Percentiles rank a stretch among this genome's conserved stretches.
Conservation (phyloP, 2,113 vertebrate genomes). For the Pardalotus punctatus region DNA sequence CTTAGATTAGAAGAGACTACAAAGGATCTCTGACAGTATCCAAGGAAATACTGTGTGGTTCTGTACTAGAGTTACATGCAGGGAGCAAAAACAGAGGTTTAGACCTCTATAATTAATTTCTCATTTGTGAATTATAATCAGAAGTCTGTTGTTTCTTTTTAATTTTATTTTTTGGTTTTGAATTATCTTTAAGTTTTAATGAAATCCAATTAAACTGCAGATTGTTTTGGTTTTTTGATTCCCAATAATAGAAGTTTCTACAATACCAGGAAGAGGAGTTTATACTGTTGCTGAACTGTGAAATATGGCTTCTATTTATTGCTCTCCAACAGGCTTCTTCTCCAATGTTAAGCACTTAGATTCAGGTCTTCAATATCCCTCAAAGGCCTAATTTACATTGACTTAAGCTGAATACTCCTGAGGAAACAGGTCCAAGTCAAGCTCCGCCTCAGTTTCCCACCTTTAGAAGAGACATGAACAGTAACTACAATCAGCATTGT, state of each 20-base stretch:
- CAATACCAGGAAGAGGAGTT: background rate
- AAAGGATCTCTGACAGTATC: background rate
- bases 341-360: background rate
- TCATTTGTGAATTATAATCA: background rate
- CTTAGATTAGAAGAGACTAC: background rate
- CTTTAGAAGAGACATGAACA: background rate
- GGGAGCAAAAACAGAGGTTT: background rate
- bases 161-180: accelerated
- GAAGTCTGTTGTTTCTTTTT: background rate
- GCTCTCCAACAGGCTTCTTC: background rate
- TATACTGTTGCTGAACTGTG: background rate
- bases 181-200: background rate
- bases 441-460: background rate
- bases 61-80: background rate
- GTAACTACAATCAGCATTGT: background rate
- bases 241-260: background rate
- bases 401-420: background rate
- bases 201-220: background rate
- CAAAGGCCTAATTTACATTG: background rate
- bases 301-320: background rate
- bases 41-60: background rate
- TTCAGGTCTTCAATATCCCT: background rate
- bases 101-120: background rate
- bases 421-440: background rate
- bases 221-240: background rate